Evolutionary conservation across 2,113 vertebrate species (phyloP), one percentile per base, ranked within the genome.

Genomic region (Zonotrichia leucophrys): DNA sequence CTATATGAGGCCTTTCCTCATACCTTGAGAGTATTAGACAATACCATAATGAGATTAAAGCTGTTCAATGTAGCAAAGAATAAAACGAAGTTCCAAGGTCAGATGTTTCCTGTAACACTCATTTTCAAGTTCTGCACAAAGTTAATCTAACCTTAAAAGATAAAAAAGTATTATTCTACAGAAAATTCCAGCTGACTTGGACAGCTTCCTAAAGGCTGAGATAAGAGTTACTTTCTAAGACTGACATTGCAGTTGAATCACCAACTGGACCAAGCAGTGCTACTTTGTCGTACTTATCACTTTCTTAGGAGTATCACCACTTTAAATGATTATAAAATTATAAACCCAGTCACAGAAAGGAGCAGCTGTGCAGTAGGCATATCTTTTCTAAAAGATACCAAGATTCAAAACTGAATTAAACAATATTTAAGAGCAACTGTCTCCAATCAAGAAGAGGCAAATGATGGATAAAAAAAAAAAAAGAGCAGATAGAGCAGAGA

Each of bases 211-310:
- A 73, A 21, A 60, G 18, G 10, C 5, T 56, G 35, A 39, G 75
- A 46, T 12, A 76, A 27, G 11, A 94, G 7, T 59, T 59, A 63
- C 16, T 76, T 35, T 69, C 27, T n/a, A 72, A 79, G 31, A 73
- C 23, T 64, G 70, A 52, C 33, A 52, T 0, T 0, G 1, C 39
- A 79, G 9, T 3, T 55, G 23, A 67, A 63, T 18, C 31, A 90
- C 18, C 31, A 90, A 11, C 0, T 7, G 5, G 41, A 83, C 16
- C 22, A 70, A 81, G 31, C 0, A 0, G 11, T 58, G 13, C 11
- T 58, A 83, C 37, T 56, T 56, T 39, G 3, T 44, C 69, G 20
- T 8, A 68, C 42, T 83, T 68, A 64, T 35, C 18, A 47, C 17
- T n/a, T 84, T 75, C 63, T 85, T 27, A 83, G 14, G 14, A 64